A percentile compares a stretch with the other conserved stretches of the same genome.
Evolutionary conservation across 2,888 invertebrate genomes (phyloP).

Genomic region (Agriopis leucophaearia): DNA sequence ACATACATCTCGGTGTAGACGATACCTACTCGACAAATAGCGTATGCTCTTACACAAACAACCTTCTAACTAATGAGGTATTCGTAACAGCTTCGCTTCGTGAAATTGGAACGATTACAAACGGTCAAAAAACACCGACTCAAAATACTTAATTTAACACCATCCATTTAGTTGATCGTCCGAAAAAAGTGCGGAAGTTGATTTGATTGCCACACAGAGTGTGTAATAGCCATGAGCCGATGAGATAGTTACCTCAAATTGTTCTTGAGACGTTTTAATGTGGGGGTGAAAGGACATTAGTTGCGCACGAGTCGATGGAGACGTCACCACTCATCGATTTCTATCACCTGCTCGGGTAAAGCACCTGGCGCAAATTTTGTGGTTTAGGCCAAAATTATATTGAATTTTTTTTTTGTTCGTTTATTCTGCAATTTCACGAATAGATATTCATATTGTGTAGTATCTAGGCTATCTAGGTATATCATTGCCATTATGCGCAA

Average conservation of each 20-base stretch:
- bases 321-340: conserved; percentile 59
- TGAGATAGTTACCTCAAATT: conserved; percentile 59
- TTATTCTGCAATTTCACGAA: not conserved
- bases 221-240: conserved; percentile 56
- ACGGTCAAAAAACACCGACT: conserved; percentile 56
- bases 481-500: too few relatives aligned
- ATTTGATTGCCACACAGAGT: conserved; percentile 67
- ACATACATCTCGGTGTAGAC: conserved; percentile 50
- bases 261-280: conserved; percentile 59
- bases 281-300: conserved; percentile 68
- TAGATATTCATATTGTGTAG: too few relatives aligned
- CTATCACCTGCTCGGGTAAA: conserved; percentile 69
- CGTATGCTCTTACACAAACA: conserved; percentile 37
- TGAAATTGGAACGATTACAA: conserved; percentile 49
- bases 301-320: conserved; percentile 78
- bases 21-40: conserved; percentile 36
- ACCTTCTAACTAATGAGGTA: conserved; percentile 47
- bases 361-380: conserved; percentile 68
- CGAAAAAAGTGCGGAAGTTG: conserved; percentile 67
- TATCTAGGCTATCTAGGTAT: too few relatives aligned
- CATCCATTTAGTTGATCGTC: conserved; percentile 65
- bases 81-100: conserved; percentile 45
- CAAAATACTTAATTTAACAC: conserved; percentile 76
- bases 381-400: conserved; percentile 51
- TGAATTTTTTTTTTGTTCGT: conserved; percentile 38